Conservation (phyloP, 64 coral and sea anemone species). For the Trachythela sp. region DNA sequence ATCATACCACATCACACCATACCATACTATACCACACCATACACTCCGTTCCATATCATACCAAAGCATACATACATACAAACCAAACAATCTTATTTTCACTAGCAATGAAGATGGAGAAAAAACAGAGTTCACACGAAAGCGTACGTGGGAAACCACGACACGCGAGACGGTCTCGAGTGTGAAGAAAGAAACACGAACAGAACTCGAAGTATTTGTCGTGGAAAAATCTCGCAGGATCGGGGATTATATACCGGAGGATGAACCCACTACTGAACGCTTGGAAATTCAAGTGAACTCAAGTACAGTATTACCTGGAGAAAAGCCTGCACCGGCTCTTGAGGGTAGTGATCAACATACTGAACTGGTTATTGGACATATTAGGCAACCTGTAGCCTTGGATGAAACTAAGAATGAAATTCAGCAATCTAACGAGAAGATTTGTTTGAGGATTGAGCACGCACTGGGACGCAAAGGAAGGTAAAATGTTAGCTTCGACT, state of each 20-base stretch:
- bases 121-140: background rate
- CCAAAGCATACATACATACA: no score
- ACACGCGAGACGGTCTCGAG: slow-evolving; percentile 18
- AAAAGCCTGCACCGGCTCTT: background rate
- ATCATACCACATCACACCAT: no score
- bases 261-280: background rate
- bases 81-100: background rate
- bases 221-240: background rate
- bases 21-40: no score
- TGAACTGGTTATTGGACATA: background rate
- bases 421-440: slow-evolving; percentile 1
- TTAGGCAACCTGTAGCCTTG: background rate
- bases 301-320: background rate
- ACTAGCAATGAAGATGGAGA: background rate
- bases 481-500: background rate
- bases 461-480: background rate
- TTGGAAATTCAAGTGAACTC: slow-evolving; percentile 17
- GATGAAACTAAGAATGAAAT: background rate
- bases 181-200: slow-evolving; percentile 5
- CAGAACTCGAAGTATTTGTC: slow-evolving; percentile 12
- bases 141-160: slow-evolving; percentile 11
- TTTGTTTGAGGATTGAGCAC: slow-evolving; percentile 4
- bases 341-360: background rate
- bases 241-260: background rate
- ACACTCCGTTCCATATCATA: no score